Evolutionary conservation across 2,113 vertebrate genomes (phyloP).

Genomic region (Suricata suricatta): DNA sequence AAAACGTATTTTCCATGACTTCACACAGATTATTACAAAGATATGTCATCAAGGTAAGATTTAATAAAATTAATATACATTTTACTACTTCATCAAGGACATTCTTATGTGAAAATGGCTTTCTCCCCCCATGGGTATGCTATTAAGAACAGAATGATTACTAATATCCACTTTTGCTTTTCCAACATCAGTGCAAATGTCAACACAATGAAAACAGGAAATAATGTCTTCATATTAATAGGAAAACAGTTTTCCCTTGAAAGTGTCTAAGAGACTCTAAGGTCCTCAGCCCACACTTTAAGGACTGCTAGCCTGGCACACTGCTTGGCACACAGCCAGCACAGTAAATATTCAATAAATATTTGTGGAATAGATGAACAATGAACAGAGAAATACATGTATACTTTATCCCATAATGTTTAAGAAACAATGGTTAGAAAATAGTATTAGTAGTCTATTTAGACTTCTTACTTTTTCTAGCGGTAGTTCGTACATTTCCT

Average conservation of each 20-base stretch:
- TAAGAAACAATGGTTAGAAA: not conserved
- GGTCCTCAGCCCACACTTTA: not conserved
- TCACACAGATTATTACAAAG: not conserved
- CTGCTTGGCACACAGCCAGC: not conserved
- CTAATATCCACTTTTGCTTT: not conserved
- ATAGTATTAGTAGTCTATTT: not conserved
- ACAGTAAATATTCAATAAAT: not conserved
- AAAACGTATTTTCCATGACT: not conserved
- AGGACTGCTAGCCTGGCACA: not conserved
- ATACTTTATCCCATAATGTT: not conserved
- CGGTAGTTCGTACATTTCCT: not conserved
- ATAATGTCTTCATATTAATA: not conserved
- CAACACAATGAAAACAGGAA: conserved; percentile 24
- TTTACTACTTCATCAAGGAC: not conserved
- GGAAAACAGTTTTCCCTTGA: not conserved
- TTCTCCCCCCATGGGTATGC: not conserved
- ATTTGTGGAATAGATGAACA: not conserved
- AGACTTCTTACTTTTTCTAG: not conserved
- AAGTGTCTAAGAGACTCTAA: not conserved
- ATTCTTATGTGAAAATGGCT: not conserved
- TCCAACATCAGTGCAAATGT: not conserved
- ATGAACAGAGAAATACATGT: not conserved
- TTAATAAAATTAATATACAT: not conserved
- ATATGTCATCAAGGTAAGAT: not conserved
- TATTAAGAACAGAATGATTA: not conserved